These are phyloP conservation scores for Drosophila suzukii DNA, from an alignment of 1,140 invertebrate species.

Conservation along the genomic window DNA sequence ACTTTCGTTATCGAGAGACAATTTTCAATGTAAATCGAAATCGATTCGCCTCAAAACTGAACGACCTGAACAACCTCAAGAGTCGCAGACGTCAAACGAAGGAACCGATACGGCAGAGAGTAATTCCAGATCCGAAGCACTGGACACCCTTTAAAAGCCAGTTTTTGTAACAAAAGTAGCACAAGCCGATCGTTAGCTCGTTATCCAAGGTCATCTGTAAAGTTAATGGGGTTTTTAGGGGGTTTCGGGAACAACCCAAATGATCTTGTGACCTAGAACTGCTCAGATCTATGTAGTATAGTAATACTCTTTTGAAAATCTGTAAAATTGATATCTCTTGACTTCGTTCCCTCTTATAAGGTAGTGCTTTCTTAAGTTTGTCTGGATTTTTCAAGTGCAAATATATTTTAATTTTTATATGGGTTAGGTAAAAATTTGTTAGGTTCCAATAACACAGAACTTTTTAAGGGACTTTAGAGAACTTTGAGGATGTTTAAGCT, in stretches of 20 bases:
- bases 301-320: too few relatives aligned
- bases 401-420: too few relatives aligned
- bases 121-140: conserved; percentile 6
- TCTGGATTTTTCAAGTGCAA: too few relatives aligned
- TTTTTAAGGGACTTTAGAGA: not conserved
- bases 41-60: conserved; percentile 48
- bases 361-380: too few relatives aligned
- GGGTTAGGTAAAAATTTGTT: too few relatives aligned
- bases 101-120: not conserved
- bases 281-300: too few relatives aligned
- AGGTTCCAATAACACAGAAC: too few relatives aligned
- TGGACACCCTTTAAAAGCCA: not conserved
- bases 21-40: conserved; percentile 69
- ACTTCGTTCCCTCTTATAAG: too few relatives aligned
- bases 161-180: not conserved
- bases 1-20: conserved; percentile 33
- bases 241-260: too few relatives aligned
- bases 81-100: conserved; percentile 20
- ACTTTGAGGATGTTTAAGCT: not conserved
- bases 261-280: too few relatives aligned
- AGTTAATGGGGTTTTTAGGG: not conserved
- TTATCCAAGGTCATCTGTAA: not conserved
- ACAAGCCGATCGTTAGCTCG: not conserved
- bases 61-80: conserved; percentile 70
- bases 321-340: too few relatives aligned